Percentiles rank a stretch among this genome's conserved stretches.
phyloP scores from a whole-genome alignment of 2,113 vertebrate genomes.

The Oenanthe oenanthe region DNA sequence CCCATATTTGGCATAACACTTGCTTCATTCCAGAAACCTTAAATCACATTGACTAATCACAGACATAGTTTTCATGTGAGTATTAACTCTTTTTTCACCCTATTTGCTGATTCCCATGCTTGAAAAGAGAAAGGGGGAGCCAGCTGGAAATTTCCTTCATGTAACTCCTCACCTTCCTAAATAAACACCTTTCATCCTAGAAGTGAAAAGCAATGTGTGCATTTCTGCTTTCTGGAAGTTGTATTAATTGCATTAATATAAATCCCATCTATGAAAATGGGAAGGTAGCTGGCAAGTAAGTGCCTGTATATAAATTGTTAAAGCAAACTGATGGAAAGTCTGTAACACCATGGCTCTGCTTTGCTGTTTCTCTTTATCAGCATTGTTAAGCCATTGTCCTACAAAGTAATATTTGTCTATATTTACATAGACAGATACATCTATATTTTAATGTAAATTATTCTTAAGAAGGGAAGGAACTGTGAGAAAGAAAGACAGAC shows the following conservation, averaged over 20 bases:
- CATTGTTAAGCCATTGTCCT: not conserved
- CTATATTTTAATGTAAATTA: not conserved
- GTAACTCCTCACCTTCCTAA: not conserved
- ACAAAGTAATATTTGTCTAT: not conserved
- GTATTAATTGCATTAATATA: not conserved
- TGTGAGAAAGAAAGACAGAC: not conserved
- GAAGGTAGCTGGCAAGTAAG: not conserved
- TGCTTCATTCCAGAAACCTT: slow-evolving; percentile 68
- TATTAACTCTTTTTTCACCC: not conserved
- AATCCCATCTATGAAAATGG: not conserved
- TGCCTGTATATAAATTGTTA: not conserved
- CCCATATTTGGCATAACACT: slow-evolving; percentile 69
- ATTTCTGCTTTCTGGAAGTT: not conserved
- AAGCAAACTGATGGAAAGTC: not conserved
- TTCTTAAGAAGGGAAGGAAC: not conserved
- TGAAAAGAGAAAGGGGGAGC: not conserved
- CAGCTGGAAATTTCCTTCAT: not conserved
- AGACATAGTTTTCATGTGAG: slow-evolving; percentile 8
- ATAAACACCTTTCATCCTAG: not conserved
- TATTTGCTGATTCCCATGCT: not conserved
- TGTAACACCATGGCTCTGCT: not conserved
- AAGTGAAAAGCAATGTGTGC: not conserved
- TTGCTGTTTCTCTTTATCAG: not conserved
- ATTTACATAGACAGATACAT: not conserved
- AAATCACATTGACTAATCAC: slow-evolving; percentile 24